Percentiles rank a stretch among this genome's conserved stretches.
phyloP scores from a whole-genome alignment of 2,888 invertebrate genomes.

The Sarcophaga variegata region DNA sequence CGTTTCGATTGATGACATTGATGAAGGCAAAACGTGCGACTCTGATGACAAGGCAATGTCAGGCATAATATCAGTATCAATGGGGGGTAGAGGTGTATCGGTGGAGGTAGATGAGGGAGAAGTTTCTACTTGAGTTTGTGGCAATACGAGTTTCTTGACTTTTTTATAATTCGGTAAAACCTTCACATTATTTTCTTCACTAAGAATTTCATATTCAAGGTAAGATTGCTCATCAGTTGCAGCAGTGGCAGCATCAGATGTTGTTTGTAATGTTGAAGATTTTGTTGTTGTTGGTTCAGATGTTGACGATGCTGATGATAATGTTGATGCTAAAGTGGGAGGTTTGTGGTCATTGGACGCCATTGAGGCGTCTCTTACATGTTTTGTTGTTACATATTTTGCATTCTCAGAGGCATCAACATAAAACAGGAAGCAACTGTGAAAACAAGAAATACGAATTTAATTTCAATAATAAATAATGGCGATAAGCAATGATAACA shows the following conservation, averaged over 20 bases:
- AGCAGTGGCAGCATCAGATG: background rate
- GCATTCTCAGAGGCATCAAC: slow-evolving; percentile 71
- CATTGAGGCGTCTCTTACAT: slow-evolving; percentile 44
- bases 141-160: slow-evolving; percentile 62
- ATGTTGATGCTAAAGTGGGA: slow-evolving; percentile 8
- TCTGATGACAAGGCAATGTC: background rate
- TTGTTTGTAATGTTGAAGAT: background rate
- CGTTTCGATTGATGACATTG: background rate
- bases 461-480: slow-evolving; percentile 4
- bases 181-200: slow-evolving; percentile 48
- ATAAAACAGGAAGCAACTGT: slow-evolving; percentile 70
- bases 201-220: slow-evolving; percentile 33
- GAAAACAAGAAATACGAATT: slow-evolving; percentile 54
- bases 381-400: slow-evolving; percentile 65
- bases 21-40: background rate
- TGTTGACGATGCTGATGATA: slow-evolving; percentile 6
- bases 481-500: slow-evolving; percentile 20
- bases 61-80: background rate
- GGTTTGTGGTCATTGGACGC: slow-evolving; percentile 28
- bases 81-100: background rate
- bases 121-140: slow-evolving; percentile 1
- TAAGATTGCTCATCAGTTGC: slow-evolving; percentile 28
- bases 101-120: background rate
- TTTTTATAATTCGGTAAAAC: slow-evolving; percentile 71
- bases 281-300: slow-evolving; percentile 3